Conservation (phyloP, 1,140 invertebrate genomes). For the Teleogryllus occipitalis region DNA sequence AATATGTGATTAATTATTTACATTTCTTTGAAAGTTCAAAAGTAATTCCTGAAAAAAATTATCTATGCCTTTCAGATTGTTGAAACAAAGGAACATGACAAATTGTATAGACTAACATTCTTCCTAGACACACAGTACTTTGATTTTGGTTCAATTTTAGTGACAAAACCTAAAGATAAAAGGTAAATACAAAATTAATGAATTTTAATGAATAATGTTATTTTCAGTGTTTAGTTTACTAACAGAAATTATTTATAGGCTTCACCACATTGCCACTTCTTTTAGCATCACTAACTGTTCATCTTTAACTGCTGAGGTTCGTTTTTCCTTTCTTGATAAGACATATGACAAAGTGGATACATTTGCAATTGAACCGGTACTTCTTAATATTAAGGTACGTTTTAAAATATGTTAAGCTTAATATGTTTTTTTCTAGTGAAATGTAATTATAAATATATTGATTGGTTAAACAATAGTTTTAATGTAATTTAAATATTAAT, state of each 20-base stretch:
- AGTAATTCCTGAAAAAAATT: not conserved
- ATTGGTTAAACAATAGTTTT: too few species aligned
- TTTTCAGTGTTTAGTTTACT: too few species aligned
- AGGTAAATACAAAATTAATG: conserved; percentile 25
- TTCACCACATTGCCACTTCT: conserved; percentile 23
- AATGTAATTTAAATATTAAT: too few species aligned
- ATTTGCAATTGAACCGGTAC: not conserved
- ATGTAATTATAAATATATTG: too few species aligned
- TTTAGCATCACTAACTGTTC: conserved; percentile 33
- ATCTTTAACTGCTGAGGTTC: conserved; percentile 25
- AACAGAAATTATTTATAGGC: conserved; percentile 20
- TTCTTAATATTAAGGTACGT: conserved; percentile 7
- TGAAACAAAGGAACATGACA: conserved; percentile 23
- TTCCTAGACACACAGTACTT: conserved; percentile 28
- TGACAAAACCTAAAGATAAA: conserved; percentile 22
- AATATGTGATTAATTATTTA: not conserved
- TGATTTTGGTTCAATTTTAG: conserved; percentile 32
- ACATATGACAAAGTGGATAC: conserved; percentile 5
- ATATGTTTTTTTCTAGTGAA: too few species aligned
- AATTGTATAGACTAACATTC: conserved; percentile 27
- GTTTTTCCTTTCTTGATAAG: conserved; percentile 21
- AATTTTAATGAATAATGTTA: not conserved
- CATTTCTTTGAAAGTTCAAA: not conserved
- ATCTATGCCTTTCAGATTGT: conserved; percentile 23
- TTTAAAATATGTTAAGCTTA: not conserved